Evolutionary conservation across 2,797 vertebrate genomes (phyloP), one percentile per base, ranked within the genome.

Genomic region (Semaprochilodus insignis): DNA sequence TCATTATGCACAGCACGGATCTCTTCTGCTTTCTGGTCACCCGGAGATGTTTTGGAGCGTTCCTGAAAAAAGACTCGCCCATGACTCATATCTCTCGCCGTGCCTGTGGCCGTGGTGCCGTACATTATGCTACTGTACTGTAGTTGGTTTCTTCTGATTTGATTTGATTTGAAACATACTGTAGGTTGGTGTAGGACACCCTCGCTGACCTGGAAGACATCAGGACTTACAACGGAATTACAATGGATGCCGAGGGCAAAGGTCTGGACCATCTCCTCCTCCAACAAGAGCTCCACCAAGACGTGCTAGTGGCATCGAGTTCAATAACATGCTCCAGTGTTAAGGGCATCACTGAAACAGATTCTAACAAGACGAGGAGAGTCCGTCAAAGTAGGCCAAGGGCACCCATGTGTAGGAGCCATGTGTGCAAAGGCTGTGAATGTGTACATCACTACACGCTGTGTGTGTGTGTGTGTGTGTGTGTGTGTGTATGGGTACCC

Each of bases 161-260:
- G n/a, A 48, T 59, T 4, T 75, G 55, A 44, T 59, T 17, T 60
- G 55, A 57, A 57, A 40, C 27, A 36, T 70, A 40, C 23, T 15
- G 44, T 51, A 65, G 25, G 19, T 48, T 15, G 25, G 34, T 16
- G 34, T 48, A 65, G 70, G 63, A 48, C 52, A 48, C n/a, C 36
- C 7, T 34, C 31, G 23, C 40, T 52, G 73, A 82, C 74, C 74
- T 71, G 66, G 21, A 82, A 76, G 63, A 77, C 40, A 77, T 82
- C n/a, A 72, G 48, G 44, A 72, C 77, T 77, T 55, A 76, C 19
- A 44, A 51, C 25, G 17, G 52, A 36, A 51, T 71, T 71, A 62
- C 8, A 70, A 59, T 36, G 36, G 74, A 82, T 27, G 44, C 66
- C 59, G 21, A 55, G 75, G 67, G 74, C 81, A 82, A 77, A 63